These are phyloP conservation scores for Anthopleura xanthogrammica DNA, from an alignment of 92 coral and sea anemone species.

Conservation along the genomic window DNA sequence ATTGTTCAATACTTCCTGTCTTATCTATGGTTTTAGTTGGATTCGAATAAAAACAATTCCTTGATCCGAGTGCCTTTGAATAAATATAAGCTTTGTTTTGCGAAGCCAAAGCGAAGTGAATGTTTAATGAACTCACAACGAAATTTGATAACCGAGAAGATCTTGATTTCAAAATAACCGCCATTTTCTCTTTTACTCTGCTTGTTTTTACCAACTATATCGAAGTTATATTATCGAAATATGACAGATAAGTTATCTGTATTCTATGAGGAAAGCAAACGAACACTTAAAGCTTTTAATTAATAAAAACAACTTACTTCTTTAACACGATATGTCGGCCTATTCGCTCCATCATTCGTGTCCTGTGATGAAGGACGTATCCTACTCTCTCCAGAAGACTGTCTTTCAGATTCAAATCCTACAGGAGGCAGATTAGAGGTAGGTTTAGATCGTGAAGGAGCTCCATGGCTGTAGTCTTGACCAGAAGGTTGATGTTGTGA, in stretches of 20 bases:
- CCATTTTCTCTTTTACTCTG: background rate
- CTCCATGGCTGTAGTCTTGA: constrained; percentile 26
- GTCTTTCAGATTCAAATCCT: constrained; percentile 55
- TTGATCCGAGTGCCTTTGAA: no score
- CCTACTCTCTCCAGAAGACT: background rate
- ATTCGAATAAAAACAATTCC: no score
- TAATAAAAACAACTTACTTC: constrained; percentile 19
- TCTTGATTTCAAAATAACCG: background rate
- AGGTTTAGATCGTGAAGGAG: background rate
- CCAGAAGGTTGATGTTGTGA: constrained; percentile 15
- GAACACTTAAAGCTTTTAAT: background rate
- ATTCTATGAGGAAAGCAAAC: background rate
- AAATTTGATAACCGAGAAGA: background rate
- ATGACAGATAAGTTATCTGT: no score
- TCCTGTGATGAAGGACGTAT: background rate
- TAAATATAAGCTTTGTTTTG: no score
- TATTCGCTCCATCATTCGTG: constrained; percentile 17
- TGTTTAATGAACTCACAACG: background rate
- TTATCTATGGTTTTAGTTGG: no score
- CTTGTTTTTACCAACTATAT: no score
- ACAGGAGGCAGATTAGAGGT: constrained; percentile 49
- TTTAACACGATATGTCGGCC: constrained; percentile 24
- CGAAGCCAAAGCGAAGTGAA: background rate
- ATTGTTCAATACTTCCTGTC: no score
- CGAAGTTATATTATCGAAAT: no score